Conservation (phyloP, 2,888 invertebrate species). For the Trisateles emortualis region DNA sequence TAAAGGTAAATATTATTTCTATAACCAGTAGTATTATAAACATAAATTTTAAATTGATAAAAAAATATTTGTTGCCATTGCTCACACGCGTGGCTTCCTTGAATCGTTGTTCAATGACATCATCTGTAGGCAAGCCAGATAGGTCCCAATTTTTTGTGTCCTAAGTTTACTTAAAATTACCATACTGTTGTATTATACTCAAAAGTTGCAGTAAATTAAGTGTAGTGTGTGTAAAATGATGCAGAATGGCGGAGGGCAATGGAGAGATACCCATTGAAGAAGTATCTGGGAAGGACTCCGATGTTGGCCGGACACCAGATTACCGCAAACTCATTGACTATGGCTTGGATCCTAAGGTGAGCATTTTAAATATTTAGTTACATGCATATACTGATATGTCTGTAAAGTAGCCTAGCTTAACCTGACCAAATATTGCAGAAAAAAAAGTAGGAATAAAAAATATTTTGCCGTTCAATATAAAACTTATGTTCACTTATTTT, state of each 20-base stretch:
- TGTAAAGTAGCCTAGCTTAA: neutral
- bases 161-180: constrained; percentile 49
- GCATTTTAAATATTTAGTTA: constrained; percentile 25
- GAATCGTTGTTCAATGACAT: constrained; percentile 79
- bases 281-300: constrained; percentile 89
- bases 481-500: constrained; percentile 5
- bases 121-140: constrained; percentile 71
- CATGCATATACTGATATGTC: neutral
- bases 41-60: constrained; percentile 28
- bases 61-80: constrained; percentile 52
- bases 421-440: neutral
- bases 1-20: constrained; percentile 82
- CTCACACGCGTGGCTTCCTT: constrained; percentile 78
- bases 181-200: constrained; percentile 42
- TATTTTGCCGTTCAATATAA: neutral
- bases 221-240: constrained; percentile 77
- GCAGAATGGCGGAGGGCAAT: constrained; percentile 94
- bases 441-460: neutral
- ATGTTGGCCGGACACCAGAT: constrained; percentile 93
- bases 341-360: constrained; percentile 97
- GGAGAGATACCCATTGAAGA: constrained; percentile 93
- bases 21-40: constrained; percentile 38
- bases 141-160: constrained; percentile 58
- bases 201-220: constrained; percentile 46
- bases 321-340: constrained; percentile 97